Percentiles rank a stretch among this genome's conserved stretches.
phyloP scores from a whole-genome alignment of 2,797 vertebrate genomes.

The Tarsius wallacei region DNA sequence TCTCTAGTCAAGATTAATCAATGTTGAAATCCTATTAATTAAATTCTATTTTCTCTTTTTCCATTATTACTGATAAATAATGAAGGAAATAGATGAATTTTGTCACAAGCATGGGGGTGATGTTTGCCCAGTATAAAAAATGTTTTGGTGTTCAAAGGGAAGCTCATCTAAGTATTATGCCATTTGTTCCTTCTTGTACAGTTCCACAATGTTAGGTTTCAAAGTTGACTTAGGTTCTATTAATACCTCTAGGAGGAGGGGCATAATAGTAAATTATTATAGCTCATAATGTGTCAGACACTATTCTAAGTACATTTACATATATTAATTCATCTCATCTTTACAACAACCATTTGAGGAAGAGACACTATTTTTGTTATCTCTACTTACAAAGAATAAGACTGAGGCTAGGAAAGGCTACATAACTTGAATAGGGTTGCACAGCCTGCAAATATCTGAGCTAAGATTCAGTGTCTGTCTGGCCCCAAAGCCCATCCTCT shows the following conservation, averaged over 20 bases:
- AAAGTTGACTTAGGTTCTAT: neutral
- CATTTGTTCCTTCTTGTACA: neutral
- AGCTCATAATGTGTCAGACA: neutral
- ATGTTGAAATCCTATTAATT: neutral
- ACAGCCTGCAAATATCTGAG: neutral
- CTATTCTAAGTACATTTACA: neutral
- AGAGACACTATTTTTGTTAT: neutral
- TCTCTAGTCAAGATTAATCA: neutral
- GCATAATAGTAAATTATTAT: neutral
- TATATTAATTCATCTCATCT: neutral
- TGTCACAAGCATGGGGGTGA: neutral
- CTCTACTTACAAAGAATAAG: neutral
- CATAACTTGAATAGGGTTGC: neutral
- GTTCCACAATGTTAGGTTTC: neutral
- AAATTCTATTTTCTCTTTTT: slow-evolving; percentile 1
- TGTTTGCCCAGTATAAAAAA: neutral
- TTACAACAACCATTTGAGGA: neutral
- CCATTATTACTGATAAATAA: neutral
- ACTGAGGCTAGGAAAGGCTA: neutral
- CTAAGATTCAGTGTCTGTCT: neutral
- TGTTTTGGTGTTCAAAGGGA: neutral
- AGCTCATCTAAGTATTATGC: neutral
- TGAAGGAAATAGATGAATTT: slow-evolving; percentile 35
- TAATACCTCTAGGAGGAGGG: neutral
- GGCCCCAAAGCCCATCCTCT: neutral